Percentiles rank a stretch among this genome's conserved stretches.
Evolutionary conservation across 2,113 vertebrate genomes (phyloP).

Genomic region (Gopherus evgoodei): DNA sequence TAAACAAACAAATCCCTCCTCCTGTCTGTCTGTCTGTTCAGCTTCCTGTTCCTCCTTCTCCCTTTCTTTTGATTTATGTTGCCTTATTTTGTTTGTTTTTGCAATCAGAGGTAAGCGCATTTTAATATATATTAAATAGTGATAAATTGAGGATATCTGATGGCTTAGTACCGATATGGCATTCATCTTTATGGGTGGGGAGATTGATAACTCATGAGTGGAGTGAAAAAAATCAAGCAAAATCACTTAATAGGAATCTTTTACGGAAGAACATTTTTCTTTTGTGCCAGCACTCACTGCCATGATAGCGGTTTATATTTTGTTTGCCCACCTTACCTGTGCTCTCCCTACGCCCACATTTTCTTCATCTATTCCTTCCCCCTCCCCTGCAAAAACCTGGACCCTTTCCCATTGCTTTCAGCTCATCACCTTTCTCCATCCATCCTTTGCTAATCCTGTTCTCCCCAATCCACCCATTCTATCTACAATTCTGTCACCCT

Average conservation of each 20-base stretch:
- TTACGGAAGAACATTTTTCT: slow-evolving; percentile 42
- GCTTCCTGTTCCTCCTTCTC: not conserved
- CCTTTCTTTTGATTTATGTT: slow-evolving; percentile 59
- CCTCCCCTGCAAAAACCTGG: not conserved
- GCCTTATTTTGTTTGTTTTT: slow-evolving; percentile 74
- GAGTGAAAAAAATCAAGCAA: slow-evolving; percentile 41
- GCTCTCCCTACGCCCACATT: slow-evolving; percentile 12
- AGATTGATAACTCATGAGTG: slow-evolving; percentile 74
- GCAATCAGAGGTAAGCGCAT: slow-evolving; percentile 72
- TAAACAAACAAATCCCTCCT: slow-evolving; percentile 11
- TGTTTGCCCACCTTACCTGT: slow-evolving; percentile 63
- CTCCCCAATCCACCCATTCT: not conserved
- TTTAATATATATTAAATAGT: slow-evolving; percentile 82
- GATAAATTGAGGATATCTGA: slow-evolving; percentile 76
- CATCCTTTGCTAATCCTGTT: not conserved
- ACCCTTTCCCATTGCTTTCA: not conserved
- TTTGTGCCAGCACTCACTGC: not conserved
- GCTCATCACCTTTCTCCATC: not conserved
- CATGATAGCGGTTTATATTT: slow-evolving; percentile 54
- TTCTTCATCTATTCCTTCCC: not conserved
- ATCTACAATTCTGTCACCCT: not conserved
- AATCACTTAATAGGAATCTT: slow-evolving; percentile 53
- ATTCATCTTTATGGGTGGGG: slow-evolving; percentile 75
- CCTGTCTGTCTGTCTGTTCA: not conserved
- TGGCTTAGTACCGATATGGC: slow-evolving; percentile 56